A percentile compares a stretch with the other conserved stretches of the same genome.
Conservation (phyloP, 2,113 vertebrate species). For the Notarius lentiginosus region DNA sequence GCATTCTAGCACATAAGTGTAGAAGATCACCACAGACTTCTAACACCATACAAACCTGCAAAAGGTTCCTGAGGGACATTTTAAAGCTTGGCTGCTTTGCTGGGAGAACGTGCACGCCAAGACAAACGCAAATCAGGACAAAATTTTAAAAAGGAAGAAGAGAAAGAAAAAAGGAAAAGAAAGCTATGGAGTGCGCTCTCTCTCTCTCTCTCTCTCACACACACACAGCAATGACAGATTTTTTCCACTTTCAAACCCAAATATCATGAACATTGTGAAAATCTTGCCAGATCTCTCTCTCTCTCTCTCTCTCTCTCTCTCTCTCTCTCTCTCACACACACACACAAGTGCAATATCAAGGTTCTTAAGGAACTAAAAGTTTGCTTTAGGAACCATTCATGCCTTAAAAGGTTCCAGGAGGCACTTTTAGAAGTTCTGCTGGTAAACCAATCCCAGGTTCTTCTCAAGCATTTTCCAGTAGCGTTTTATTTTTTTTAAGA, state of each 20-base stretch:
- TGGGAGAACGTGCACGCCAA: background rate
- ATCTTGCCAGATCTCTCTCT: background rate
- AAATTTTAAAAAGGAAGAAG: background rate
- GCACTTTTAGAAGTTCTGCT: background rate
- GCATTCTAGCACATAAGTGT: background rate
- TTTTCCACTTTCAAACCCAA: conserved; percentile 11
- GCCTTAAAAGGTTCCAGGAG: background rate
- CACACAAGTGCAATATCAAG: background rate
- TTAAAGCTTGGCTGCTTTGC: background rate
- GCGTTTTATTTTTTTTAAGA: background rate
- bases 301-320: too few relatives aligned
- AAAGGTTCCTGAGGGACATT: background rate
- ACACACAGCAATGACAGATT: background rate
- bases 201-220: background rate
- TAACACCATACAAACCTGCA: background rate
- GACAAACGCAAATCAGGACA: background rate
- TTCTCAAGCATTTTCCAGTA: background rate
- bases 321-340: too few relatives aligned
- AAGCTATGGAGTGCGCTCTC: background rate
- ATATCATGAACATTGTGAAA: background rate
- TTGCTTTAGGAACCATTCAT: background rate
- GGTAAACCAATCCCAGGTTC: background rate
- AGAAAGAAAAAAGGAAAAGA: background rate
- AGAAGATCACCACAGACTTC: background rate
- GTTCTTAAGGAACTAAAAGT: background rate